Evolutionary conservation across 2,113 vertebrate species (phyloP), one percentile per base, ranked within the genome.

Genomic region (Osmerus mordax): DNA sequence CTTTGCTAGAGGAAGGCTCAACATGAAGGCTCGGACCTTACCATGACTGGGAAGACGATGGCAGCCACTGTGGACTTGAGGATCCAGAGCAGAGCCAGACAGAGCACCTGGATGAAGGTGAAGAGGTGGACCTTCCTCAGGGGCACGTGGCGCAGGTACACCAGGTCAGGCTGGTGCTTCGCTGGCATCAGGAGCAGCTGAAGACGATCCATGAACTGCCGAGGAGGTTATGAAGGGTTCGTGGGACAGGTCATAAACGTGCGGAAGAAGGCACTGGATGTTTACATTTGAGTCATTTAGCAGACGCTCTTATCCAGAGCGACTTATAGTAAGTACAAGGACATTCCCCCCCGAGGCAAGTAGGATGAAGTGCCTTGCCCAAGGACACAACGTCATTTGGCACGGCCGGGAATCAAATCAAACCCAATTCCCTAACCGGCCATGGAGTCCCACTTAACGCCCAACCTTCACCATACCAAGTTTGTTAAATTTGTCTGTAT

Each of bases 41-140:
- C 97, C 97, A 99, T 99, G 81, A 99, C 95, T 11, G 97, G 97
- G 85, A 99, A 99, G 62, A 99, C 77, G 73, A 99, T 99, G 72
- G 97, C 97, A n/a, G 97, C 97, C 85, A 99, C 97, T 0, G 97
- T 99, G 52, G 97, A 99, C 87, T 99, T 99, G 75, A 99, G 96
- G 83, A 98, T 90, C 97, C 97, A 99, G 72, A 99, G 97, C 65
- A 98, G 87, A 8, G 96, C 96, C 85, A 99, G 83, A 80, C 97
- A 99, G 36, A 99, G 76, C 56, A 94, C 73, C 88, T 99, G 97
- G 79, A 99, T 88, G 85, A 97, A 99, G 51, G 97, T 99, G 90
- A 99, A 99, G 51, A 99, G 92, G 79, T 99, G 97, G 58, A 99
- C 95, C 65, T 97, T 93, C 78, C 97, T 94, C 66, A 99, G 92